Evolutionary conservation across 2,797 vertebrate species (phyloP), one percentile per base, ranked within the genome.

Genomic region (Notoglanidium macrostoma): DNA sequence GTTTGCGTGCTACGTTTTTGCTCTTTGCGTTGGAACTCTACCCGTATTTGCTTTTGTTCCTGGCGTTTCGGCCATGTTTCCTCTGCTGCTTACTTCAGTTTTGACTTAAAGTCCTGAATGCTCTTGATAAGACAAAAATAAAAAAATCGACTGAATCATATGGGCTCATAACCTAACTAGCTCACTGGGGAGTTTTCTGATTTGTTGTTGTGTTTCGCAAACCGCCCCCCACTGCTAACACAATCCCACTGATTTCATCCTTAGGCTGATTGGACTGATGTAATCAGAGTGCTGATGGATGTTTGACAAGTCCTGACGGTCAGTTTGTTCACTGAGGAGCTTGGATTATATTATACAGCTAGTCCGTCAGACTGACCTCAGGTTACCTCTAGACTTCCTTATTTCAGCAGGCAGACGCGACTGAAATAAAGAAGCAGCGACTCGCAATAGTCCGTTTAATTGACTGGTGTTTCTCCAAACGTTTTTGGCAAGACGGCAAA

Each of bases 241-340:
- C 54, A 57, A 61, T 80, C 78, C 26, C 57, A 15, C 26, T n/a
- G 65, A 84, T 72, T 51, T 85, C n/a, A 81, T 59, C 44, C 72
- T 17, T 12, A 15, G 49, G 49, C 76, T 63, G 74, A 84, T 70
- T 70, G 55, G 35, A 35, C 19, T 78, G 26, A 85, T 85, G 14
- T 32, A 72, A 72, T 80, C 73, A 84, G 26, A 79, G 29, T 15
- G 40, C 7, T 55, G 35, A 82, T 5, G 10, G 29, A 35, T 55
- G 23, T 55, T 21, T 32, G 14, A 73, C n/a, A 26, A n/a, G 51
- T 19, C 21, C 63, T 44, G 40, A 65, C n/a, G 8, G 1, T 78
- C 73, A 40, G 8, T 35, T 15, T 14, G 21, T 7, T 26, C 10
- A 9, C 55, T 68, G 61, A 63, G 8, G 61, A 63, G 61, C 61